phyloP scores from a whole-genome alignment of 2,797 vertebrate species.

The Vultur gryphus region DNA sequence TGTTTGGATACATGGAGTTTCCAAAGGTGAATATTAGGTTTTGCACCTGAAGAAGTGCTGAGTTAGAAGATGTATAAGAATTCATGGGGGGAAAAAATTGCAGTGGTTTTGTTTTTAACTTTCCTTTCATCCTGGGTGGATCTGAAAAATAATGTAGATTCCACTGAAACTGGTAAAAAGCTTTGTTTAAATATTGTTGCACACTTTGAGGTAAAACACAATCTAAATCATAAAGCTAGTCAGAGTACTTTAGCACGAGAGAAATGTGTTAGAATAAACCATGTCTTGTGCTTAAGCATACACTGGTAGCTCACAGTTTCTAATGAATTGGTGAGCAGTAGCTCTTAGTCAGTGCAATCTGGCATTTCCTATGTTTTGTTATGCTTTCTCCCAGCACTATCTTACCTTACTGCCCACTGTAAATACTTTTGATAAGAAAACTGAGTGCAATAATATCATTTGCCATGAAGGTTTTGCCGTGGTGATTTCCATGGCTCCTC shows the following conservation, averaged over 20 bases:
- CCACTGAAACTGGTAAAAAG: neutral
- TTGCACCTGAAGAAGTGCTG: conserved; percentile 6
- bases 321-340: neutral
- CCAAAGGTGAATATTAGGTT: conserved; percentile 83
- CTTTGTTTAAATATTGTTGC: neutral
- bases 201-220: neutral
- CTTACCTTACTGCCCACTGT: neutral
- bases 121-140: neutral
- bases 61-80: neutral
- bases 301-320: neutral
- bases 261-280: neutral
- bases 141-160: neutral
- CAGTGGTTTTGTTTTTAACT: neutral
- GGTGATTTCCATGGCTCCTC: neutral
- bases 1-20: conserved; percentile 82
- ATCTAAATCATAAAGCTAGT: neutral
- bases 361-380: neutral
- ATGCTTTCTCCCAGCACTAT: neutral
- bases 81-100: neutral
- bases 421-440: neutral
- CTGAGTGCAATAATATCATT: neutral
- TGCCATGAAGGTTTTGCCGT: neutral
- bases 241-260: neutral
- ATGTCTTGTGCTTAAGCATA: neutral
- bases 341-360: neutral